Evolutionary conservation across 2,113 vertebrate species (phyloP), one percentile per base, ranked within the genome.

Genomic region (Centropus bengalensis): DNA sequence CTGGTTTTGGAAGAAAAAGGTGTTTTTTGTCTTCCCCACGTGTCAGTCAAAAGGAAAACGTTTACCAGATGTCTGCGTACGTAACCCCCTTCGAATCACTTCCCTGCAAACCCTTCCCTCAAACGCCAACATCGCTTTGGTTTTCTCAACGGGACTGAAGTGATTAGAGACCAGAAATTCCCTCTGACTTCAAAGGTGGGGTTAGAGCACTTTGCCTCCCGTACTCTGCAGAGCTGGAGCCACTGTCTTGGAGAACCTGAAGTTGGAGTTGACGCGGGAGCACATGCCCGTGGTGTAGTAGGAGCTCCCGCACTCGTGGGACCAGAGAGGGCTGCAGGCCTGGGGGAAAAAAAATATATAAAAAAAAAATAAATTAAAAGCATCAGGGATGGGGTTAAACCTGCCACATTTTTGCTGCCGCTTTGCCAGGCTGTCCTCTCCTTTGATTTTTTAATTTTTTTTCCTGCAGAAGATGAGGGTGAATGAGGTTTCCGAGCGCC

Each of bases 201-300:
- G 33, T 38, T 38, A 5, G 40, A 28, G 56, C 45, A 42, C 77
- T 21, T 28, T 14, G 28, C 32, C 71, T 19, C 63, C 33, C 96
- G 76, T 98, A 99, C 99, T 98, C 96, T 99, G 99, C 85, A 99
- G 98, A 9, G 99, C 99, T 0, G 99, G 99, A 14, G 99, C 97
- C 73, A 99, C 98, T 2, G 97, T 99, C 88, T 98, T 97, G 62
- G 99, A 98, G 97, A 98, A 98, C 92, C 98, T 98, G 98, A 99
- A 99, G 97, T 98, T 99, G 92, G 98, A 95, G 95, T 98, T 98
- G 96, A 99, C 98, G 18, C 98, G 95, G 14, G 99, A 98, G 63
- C 99, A 99, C 98, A 99, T 99, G 15, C 99, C 99, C 0, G 99
- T 99, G 97, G 99, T 99, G 97, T 99, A 99, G 95, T 99, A 98